Conservation (phyloP, 2,797 vertebrate genomes). For the Australoheros facetus region DNA sequence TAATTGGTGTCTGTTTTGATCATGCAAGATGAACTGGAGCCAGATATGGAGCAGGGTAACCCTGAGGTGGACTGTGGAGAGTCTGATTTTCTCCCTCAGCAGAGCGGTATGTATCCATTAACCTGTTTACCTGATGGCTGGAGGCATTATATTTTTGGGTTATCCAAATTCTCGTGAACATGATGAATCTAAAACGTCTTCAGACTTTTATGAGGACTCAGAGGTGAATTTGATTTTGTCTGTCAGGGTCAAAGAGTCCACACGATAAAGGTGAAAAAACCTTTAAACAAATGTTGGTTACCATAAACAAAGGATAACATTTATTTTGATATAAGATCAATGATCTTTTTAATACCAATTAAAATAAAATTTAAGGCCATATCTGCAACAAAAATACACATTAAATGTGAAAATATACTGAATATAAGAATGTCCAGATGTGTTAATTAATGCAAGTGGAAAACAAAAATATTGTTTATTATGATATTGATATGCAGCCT, state of each 20-base stretch:
- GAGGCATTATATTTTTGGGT: background rate
- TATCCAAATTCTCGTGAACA: background rate
- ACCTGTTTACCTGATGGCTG: rapidly evolving
- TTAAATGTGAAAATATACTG: too few species aligned
- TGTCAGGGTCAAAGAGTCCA: rapidly evolving
- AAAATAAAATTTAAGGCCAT: background rate
- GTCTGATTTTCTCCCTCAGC: background rate
- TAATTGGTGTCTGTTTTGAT: background rate
- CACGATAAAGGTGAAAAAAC: rapidly evolving
- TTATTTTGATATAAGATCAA: background rate
- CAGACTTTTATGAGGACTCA: background rate
- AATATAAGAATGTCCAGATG: background rate
- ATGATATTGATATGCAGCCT: too few species aligned
- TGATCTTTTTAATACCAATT: background rate
- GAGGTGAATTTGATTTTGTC: background rate
- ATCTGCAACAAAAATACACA: too few species aligned
- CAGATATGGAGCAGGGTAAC: slow-evolving; percentile 33
- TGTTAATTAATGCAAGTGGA: background rate
- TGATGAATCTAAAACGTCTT: rapidly evolving
- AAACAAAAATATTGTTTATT: background rate
- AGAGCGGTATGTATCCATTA: background rate
- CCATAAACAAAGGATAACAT: background rate
- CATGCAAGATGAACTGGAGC: slow-evolving; percentile 50
- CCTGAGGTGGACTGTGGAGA: background rate
- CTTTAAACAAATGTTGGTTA: background rate